These are phyloP conservation scores for Ashinkailepas kermadecensis DNA, from an alignment of 2,888 invertebrate genomes.

Conservation along the genomic window DNA sequence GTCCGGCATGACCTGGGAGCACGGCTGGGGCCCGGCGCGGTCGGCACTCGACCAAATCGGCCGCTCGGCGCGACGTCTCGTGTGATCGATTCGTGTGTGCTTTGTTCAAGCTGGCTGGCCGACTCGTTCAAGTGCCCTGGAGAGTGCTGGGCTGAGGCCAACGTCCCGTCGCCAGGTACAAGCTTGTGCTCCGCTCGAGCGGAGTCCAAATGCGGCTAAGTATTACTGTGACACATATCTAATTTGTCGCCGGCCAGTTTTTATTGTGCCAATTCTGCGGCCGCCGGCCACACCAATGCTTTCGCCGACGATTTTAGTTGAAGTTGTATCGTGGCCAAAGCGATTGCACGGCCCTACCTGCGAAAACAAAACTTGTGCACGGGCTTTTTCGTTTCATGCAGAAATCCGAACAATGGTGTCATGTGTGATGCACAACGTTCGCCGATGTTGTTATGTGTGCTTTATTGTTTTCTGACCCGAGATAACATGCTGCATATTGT, in stretches of 20 bases:
- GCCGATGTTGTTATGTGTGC: too few species aligned
- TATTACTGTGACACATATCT: slow-evolving; percentile 12
- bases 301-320: background rate
- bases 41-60: too few species aligned
- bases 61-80: background rate
- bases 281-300: background rate
- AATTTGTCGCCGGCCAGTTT: background rate
- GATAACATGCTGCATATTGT: background rate
- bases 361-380: too few species aligned
- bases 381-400: too few species aligned
- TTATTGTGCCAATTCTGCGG: background rate
- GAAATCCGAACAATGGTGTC: background rate
- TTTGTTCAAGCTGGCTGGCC: background rate
- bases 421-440: background rate
- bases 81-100: slow-evolving; percentile 4
- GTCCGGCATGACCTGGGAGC: too few species aligned
- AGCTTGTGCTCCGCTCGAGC: background rate
- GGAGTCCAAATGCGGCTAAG: background rate
- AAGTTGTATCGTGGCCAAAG: background rate
- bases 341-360: too few species aligned
- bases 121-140: background rate
- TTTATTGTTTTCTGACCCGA: too few species aligned
- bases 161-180: background rate
- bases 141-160: background rate
- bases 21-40: too few species aligned